phyloP scores from a whole-genome alignment of 1,140 invertebrate species.

The Sycobia sp. region DNA sequence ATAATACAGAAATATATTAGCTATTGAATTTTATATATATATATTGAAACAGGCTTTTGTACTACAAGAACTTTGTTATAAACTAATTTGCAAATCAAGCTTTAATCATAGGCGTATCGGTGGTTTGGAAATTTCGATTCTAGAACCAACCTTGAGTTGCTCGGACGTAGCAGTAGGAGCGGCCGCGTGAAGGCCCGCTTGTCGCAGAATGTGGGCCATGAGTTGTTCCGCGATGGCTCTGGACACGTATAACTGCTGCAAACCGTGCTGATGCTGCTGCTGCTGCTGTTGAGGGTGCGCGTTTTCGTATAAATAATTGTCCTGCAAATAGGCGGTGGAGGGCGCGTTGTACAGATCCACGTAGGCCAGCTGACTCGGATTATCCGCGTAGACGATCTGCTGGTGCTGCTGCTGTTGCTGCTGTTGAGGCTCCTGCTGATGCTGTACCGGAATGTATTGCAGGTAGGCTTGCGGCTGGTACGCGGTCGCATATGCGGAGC shows the following conservation, averaged over 20 bases:
- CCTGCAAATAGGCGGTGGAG: conserved; percentile 45
- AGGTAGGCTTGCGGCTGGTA: background rate
- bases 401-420: conserved; percentile 34
- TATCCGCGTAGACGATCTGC: conserved; percentile 49
- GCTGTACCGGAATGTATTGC: conserved; percentile 21
- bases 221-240: conserved; percentile 41
- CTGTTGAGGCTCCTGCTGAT: background rate
- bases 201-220: conserved; percentile 44
- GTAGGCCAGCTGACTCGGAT: conserved; percentile 46
- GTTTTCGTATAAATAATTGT: conserved; percentile 47
- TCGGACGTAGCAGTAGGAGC: no score
- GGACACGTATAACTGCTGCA: conserved; percentile 45
- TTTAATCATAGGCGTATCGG: no score
- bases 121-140: no score
- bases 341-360: conserved; percentile 43
- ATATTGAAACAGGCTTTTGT: no score
- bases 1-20: no score
- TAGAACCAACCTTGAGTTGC: no score
- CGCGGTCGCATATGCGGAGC: no score
- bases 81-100: no score
- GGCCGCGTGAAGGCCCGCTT: conserved; percentile 45
- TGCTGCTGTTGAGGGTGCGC: conserved; percentile 42
- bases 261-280: conserved; percentile 40
- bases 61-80: no score
- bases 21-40: no score